Base-by-base conservation (phyloP, 2,797 vertebrate genomes). In the Danio kyathit region DNA sequence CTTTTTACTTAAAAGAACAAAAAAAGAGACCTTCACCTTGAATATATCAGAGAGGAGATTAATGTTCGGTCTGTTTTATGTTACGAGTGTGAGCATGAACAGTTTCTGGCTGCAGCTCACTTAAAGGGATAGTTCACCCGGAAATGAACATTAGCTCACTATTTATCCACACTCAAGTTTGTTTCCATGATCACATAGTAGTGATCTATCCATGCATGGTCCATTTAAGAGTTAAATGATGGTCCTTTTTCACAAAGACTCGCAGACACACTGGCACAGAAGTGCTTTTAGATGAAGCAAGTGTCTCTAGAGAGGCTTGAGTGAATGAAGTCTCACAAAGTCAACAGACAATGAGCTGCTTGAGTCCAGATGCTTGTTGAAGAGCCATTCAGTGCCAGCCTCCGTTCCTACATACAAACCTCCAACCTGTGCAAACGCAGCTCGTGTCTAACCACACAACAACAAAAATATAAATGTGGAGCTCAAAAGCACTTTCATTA, bases 261-360 rank as follows among this genome's bases (percentile, higher is more conserved):
- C n/a, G 38, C 5, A 63, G 60, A 8, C 61, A 6, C 40, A 64
- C 11, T 72, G 70, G 40, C 40, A 43, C 48, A 29, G 11, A 13
- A 57, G 51, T 52, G 73, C 7, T 52, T 77, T 44, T 19, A 41
- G 63, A 83, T 82, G 80, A 86, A 84, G 75, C 84, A 63, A 12
- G 56, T 29, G 80, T 54, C 41, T 52, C 16, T 16, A 86, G 57
- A 84, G 63, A 77, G 60, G 51, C 65, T 70, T 51, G 77, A 84
- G 69, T 63, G 16, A 63, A 75, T 74, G 80, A 84, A 48, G 17
- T 66, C 43, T 67, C 60, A 5, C 11, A 74, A 71, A 54, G 41
- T 57, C 21, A 11, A 46, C 61, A 7, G 8, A 46, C 67, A 74
- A 57, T 38, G 49, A 80, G 44, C 19, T 21, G 10, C 5, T 29